Evolutionary conservation across 23 tunicate genomes (phyloP).

Genomic region (Ascidia mentula): DNA sequence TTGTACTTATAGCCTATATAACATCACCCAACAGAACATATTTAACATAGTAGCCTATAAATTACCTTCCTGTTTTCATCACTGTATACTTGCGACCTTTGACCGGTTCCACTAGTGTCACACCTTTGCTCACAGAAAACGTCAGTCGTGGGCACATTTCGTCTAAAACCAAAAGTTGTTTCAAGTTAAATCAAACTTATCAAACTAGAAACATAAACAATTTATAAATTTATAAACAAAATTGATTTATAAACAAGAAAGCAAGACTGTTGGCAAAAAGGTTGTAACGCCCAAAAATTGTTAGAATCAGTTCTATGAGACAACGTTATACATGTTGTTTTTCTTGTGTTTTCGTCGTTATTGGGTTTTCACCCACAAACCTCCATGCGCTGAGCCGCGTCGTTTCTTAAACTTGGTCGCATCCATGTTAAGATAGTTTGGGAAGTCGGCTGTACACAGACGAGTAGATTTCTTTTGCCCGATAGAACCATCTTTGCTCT

Average conservation of each 20-base stretch:
- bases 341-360: no score
- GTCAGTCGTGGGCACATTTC: slow-evolving; percentile 62
- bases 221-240: no score
- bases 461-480: slow-evolving; percentile 4
- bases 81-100: slow-evolving; percentile 20
- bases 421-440: slow-evolving; percentile 53
- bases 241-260: no score
- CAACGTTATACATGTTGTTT: no score
- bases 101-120: slow-evolving; percentile 51
- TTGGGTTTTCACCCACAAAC: no score
- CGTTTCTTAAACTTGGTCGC: slow-evolving; percentile 33
- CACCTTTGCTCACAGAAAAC: slow-evolving; percentile 62
- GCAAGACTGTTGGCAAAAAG: no score
- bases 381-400: slow-evolving; percentile 49
- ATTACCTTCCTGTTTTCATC: slow-evolving; percentile 28
- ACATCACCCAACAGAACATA: neutral
- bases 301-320: no score
- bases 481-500: slow-evolving; percentile 2
- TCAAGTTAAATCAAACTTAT: no score
- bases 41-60: neutral
- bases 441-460: slow-evolving; percentile 42
- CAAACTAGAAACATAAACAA: no score
- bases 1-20: neutral
- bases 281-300: no score
- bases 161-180: no score